phyloP scores from a whole-genome alignment of 2,113 vertebrate genomes.

The Diphyllodes magnificus region DNA sequence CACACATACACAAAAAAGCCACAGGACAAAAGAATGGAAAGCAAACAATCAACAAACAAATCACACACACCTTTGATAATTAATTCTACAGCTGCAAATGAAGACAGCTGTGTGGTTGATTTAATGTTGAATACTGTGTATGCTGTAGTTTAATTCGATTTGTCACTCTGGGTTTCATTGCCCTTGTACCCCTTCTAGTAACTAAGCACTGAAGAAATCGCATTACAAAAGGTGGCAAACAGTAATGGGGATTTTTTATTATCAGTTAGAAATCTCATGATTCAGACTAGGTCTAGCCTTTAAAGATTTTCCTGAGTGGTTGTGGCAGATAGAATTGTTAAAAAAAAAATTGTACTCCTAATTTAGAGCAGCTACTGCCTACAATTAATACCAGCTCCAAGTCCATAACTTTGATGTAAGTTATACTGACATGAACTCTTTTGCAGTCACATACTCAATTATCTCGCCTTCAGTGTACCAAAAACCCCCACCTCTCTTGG shows the following conservation, averaged over 20 bases:
- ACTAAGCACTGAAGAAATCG: neutral
- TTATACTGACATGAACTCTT: neutral
- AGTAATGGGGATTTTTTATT: neutral
- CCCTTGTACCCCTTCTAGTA: neutral
- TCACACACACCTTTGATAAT: neutral
- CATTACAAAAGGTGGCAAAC: neutral
- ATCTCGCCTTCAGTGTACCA: neutral
- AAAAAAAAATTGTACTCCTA: neutral
- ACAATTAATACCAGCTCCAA: neutral
- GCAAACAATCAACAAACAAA: neutral
- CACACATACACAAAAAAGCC: neutral
- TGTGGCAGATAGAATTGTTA: neutral
- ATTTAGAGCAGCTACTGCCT: neutral
- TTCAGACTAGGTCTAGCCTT: neutral
- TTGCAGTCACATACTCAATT: neutral
- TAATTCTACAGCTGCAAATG: neutral
- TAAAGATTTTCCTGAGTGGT: neutral
- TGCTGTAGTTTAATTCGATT: neutral
- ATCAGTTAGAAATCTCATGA: neutral
- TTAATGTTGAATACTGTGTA: neutral
- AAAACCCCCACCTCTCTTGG: fast-evolving
- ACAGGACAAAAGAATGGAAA: neutral
- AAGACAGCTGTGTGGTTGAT: neutral
- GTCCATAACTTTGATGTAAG: neutral
- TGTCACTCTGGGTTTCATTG: neutral